These are phyloP conservation scores for Brachyistius frenatus DNA, from an alignment of 2,113 vertebrate genomes.

Conservation along the genomic window DNA sequence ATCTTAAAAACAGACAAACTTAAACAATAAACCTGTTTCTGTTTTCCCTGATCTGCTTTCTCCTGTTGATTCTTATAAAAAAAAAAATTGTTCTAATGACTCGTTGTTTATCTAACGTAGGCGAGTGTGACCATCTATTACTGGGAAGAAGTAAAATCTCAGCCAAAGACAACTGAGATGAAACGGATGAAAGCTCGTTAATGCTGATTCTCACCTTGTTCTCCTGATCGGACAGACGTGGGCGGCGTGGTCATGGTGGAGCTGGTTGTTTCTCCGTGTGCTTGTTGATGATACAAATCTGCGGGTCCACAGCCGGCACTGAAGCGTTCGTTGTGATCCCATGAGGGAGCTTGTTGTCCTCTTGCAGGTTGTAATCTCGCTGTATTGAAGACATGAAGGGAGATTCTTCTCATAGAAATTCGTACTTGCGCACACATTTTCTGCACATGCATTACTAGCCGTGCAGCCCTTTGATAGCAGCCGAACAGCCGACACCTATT, in stretches of 20 bases:
- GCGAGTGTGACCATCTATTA: too few species aligned
- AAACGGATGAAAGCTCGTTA: too few species aligned
- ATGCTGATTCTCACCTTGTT: constrained; percentile 14
- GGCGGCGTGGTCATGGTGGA: neutral
- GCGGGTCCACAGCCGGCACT: neutral
- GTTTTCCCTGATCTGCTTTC: too few species aligned
- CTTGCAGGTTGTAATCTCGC: neutral
- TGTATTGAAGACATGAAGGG: constrained; percentile 1
- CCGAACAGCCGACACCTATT: too few species aligned
- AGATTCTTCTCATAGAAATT: neutral
- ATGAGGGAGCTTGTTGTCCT: constrained; percentile 1
- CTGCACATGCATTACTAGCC: neutral
- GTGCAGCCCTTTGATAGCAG: neutral
- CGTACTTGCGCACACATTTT: neutral
- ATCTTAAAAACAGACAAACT: too few species aligned
- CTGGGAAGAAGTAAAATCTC: too few species aligned
- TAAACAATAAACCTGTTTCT: too few species aligned
- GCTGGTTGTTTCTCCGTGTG: neutral
- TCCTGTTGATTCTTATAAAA: too few species aligned
- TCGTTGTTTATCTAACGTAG: too few species aligned
- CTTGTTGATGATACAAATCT: neutral
- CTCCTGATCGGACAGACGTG: neutral
- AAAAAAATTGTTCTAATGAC: too few species aligned
- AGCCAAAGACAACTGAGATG: too few species aligned
- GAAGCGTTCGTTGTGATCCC: neutral